A percentile compares a stretch with the other conserved stretches of the same genome.
Evolutionary conservation across 2,113 vertebrate species (phyloP).

Genomic region (Dinomys branickii): DNA sequence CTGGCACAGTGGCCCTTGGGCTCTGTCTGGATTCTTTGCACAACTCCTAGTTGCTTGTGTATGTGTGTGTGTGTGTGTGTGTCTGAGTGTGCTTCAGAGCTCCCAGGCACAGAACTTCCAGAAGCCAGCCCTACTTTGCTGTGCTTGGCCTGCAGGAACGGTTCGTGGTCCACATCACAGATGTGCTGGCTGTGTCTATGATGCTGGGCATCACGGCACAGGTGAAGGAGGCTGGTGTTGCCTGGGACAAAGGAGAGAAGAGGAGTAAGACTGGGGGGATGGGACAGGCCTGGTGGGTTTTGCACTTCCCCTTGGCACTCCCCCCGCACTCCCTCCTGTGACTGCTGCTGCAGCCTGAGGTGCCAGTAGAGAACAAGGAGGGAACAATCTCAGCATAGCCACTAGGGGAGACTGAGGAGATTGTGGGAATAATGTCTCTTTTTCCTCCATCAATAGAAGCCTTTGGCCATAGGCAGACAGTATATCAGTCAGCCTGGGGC

Average conservation of each 20-base stretch:
- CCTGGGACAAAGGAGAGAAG: constrained; percentile 99
- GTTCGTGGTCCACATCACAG: constrained; percentile 97
- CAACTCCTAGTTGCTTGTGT: not conserved
- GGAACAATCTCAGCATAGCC: not conserved
- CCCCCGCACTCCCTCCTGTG: not conserved
- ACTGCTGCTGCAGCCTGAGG: not conserved
- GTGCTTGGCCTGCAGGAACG: constrained; percentile 89
- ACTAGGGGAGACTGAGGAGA: too few relatives aligned
- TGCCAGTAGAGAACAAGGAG: not conserved
- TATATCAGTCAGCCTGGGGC: not conserved
- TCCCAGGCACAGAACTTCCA: not conserved
- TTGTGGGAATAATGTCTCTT: not conserved
- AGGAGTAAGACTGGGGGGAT: constrained; percentile 89
- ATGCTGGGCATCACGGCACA: constrained; percentile 99
- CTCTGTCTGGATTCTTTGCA: not conserved
- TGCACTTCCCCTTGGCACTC: not conserved
- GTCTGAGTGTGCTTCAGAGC: not conserved
- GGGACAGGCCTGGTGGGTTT: not conserved
- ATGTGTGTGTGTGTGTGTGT: not conserved
- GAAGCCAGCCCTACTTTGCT: fast-evolving
- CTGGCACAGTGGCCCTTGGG: not conserved
- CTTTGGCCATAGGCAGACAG: not conserved
- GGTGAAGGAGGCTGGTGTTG: constrained; percentile 97
- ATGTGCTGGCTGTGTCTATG: constrained; percentile 97
- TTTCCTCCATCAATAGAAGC: not conserved